Conservation (phyloP, 1,140 invertebrate genomes). For the Hylaeus volcanicus region DNA sequence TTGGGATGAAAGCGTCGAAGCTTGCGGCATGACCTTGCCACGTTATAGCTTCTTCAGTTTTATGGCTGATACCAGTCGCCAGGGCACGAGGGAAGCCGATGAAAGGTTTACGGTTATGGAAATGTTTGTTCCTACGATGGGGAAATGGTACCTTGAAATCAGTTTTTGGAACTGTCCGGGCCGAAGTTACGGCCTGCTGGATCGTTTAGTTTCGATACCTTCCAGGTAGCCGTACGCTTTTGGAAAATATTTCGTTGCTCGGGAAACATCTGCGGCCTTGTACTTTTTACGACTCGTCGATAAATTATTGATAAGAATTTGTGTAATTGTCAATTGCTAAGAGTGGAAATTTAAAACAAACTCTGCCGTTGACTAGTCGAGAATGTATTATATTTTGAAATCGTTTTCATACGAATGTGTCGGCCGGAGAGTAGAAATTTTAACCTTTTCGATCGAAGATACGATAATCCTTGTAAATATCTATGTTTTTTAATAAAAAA, state of each 20-base stretch:
- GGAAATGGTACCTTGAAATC: conserved; percentile 35
- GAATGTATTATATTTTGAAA: too few species aligned
- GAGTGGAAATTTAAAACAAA: too few species aligned
- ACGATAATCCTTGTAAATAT: too few species aligned
- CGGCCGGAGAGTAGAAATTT: too few species aligned
- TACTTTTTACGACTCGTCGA: too few species aligned
- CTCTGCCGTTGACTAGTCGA: too few species aligned
- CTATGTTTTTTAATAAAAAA: too few species aligned
- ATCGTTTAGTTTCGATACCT: conserved; percentile 11
- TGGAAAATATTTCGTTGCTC: not conserved
- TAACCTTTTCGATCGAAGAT: too few species aligned
- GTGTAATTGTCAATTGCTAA: too few species aligned
- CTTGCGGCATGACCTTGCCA: conserved; percentile 55
- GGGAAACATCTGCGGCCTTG: not conserved
- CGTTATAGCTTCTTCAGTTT: conserved; percentile 55
- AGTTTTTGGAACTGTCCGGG: conserved; percentile 27
- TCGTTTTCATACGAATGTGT: too few species aligned
- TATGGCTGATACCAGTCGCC: conserved; percentile 54
- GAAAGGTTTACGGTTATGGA: conserved; percentile 62
- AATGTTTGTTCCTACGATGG: conserved; percentile 46
- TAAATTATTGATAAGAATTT: too few species aligned
- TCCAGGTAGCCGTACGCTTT: conserved; percentile 2
- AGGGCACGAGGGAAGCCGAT: conserved; percentile 43
- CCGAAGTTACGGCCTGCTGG: not conserved
- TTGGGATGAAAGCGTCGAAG: conserved; percentile 55